Base-by-base conservation (phyloP, 1,140 invertebrate species). In the Ceratina japonica region DNA sequence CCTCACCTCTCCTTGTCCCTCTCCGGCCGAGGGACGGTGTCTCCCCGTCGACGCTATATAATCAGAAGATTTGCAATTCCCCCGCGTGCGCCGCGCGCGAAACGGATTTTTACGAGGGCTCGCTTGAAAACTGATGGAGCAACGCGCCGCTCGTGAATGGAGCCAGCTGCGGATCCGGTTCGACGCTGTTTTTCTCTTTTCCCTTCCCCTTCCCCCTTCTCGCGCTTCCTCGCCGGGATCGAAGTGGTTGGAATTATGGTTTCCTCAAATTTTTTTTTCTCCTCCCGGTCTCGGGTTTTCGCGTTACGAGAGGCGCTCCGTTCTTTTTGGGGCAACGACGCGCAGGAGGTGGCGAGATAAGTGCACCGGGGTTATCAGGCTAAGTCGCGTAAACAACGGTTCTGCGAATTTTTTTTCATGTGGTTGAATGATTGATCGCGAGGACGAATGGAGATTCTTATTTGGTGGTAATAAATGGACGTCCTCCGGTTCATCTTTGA, bases 11-110 rank as follows among this genome's bases (percentile, higher is more conserved):
- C 31, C 12, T 22, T 16, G n/a, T 22, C 10, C 13, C 20, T 51
- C 20, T 51, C 20, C 15, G 20, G 13, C 37, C 8, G 4, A 7
- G n/a, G 10, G 66, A 49, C 52, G 31, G 51, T 61, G 70, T 61
- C 37, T 44, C 37, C 37, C 10, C 70, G 66, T 49, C 75, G 64
- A 70, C 49, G 65, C 31, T 31, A 69, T 31, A 69, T 76, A 76
- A 76, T 76, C 75, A 24, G 44, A 24, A 52, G 75, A 76, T 76
- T 76, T 76, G 65, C 75, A 76, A 76, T 76, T 76, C 75, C 65
- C 64, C 31, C 22, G n/a, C 22, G 74, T 49, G 18, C 56, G 59
- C 27, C 66, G 58, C 24, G 37, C 54, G 65, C 56, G 56, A 44
- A 58, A 44, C 64, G 16, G 37, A 70, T 58, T 68, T 68, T 70